These are phyloP conservation scores for Astur gentilis DNA, from an alignment of 2,113 vertebrate genomes.

Conservation along the genomic window DNA sequence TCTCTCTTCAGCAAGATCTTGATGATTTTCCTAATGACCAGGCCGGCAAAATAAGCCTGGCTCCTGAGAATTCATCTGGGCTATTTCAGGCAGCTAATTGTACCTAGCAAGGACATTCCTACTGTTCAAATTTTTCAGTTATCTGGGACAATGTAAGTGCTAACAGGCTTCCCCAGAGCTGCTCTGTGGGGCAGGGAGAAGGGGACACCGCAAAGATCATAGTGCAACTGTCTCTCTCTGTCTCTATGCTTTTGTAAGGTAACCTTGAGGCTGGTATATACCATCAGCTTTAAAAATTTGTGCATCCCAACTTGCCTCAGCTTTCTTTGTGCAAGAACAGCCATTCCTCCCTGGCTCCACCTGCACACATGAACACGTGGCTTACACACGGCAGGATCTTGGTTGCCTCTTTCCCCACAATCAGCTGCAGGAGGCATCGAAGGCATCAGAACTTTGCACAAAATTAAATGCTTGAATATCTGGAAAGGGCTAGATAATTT, in stretches of 20 bases:
- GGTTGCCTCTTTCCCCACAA: neutral
- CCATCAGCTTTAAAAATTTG: neutral
- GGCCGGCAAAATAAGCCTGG: neutral
- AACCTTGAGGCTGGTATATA: neutral
- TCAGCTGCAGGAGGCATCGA: neutral
- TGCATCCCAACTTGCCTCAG: neutral
- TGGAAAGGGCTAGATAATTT: neutral
- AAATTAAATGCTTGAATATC: neutral
- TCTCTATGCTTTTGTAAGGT: neutral
- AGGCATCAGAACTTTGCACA: neutral
- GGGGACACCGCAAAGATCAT: neutral
- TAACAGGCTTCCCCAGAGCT: neutral
- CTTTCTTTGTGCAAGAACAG: neutral
- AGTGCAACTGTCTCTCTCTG: neutral
- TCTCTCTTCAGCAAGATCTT: neutral
- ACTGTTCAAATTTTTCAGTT: neutral
- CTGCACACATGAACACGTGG: rapidly evolving
- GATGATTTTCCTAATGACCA: conserved; percentile 25
- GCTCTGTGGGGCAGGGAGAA: neutral
- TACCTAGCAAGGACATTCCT: conserved; percentile 12
- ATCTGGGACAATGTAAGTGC: neutral
- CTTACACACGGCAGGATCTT: rapidly evolving
- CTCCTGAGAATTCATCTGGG: neutral
- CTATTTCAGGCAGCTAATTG: conserved; percentile 41
- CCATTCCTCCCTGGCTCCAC: neutral